These are phyloP conservation scores for Rhynchopsitta pachyrhyncha DNA, from an alignment of 2,113 vertebrate genomes.

Conservation along the genomic window DNA sequence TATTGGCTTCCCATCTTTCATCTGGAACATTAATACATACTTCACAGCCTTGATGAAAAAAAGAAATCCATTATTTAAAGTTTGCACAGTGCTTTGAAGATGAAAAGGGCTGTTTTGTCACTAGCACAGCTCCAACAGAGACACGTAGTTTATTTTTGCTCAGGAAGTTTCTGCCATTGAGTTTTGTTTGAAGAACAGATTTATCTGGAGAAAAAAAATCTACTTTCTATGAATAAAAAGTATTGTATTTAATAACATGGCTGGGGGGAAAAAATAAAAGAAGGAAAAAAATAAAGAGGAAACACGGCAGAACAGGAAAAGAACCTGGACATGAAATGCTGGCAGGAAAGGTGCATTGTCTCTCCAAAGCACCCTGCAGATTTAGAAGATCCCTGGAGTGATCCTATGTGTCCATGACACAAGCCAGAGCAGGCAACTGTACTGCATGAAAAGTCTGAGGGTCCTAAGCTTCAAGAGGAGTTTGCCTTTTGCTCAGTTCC, in stretches of 20 bases:
- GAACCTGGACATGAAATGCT: background rate
- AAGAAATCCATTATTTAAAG: conserved; percentile 30
- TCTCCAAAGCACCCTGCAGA: conserved; percentile 5
- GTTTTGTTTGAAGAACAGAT: conserved; percentile 26
- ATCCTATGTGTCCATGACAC: background rate
- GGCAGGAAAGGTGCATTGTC: conserved; percentile 26
- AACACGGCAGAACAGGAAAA: conserved; percentile 1
- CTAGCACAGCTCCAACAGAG: conserved; percentile 4
- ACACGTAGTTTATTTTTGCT: conserved; percentile 36
- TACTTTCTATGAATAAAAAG: conserved; percentile 24
- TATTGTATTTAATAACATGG: conserved; percentile 7
- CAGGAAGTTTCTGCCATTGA: conserved; percentile 46
- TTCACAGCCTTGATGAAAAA: background rate
- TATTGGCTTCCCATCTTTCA: conserved; percentile 48
- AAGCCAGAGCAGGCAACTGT: background rate
- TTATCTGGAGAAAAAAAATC: conserved; percentile 32
- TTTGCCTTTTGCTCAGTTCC: background rate
- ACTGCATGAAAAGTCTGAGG: background rate
- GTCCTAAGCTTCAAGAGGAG: background rate
- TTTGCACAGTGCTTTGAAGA: conserved; percentile 57
- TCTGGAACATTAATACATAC: conserved; percentile 8
- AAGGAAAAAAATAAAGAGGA: background rate
- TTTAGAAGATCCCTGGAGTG: background rate
- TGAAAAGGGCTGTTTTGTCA: conserved; percentile 52
- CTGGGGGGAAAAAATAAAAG: background rate